Base-by-base conservation (phyloP, 2,888 invertebrate species). In the Dicycla oo region DNA sequence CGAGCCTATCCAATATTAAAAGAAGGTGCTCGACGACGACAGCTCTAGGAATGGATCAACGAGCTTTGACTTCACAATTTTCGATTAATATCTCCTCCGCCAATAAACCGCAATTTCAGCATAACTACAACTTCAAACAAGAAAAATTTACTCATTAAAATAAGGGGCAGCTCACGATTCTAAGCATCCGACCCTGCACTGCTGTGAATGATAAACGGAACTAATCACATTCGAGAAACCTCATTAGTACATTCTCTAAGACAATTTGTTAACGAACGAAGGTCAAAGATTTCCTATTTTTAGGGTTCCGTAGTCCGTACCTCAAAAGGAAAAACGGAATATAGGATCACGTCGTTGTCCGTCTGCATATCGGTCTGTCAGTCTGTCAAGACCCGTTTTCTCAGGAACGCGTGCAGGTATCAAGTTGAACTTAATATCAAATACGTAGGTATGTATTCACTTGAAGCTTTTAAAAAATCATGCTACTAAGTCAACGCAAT, bases 201-300 rank as follows among this genome's bases (percentile, higher is more conserved):
- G 75, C 51, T 70, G 66, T 66, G 78, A 78, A 84, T 84, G 84
- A 86, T 85, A 84, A 86, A 86, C 80, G 80, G 77, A 72, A 83
- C 78, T 80, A 81, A 60, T 79, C 68, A 76, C 87, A 82, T 82
- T 79, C 78, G 76, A 51, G 73, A 73, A 73, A 82, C 83, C 82
- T 87, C 82, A 85, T 87, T 87, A 87, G 75, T 78, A 78, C 82
- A 86, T 86, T 85, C 81, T 80, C 69, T 66, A 73, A 80, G 67
- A 75, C 72, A 77, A 75, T 60, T 78, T 69, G 43, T 60, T 72
- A 76, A 66, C 43, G 56, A 74, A 73, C 30, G 34, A 68, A 73
- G 63, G 62, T 65, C 43, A 73, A 73, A 71, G 69, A 73, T 71
- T 76, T 43, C 20, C 38, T 38, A 61, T 57, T 65, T n/a, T n/a